These are phyloP conservation scores for Campylomormyrus numenius DNA, from an alignment of 2,113 vertebrate species.

Conservation along the genomic window DNA sequence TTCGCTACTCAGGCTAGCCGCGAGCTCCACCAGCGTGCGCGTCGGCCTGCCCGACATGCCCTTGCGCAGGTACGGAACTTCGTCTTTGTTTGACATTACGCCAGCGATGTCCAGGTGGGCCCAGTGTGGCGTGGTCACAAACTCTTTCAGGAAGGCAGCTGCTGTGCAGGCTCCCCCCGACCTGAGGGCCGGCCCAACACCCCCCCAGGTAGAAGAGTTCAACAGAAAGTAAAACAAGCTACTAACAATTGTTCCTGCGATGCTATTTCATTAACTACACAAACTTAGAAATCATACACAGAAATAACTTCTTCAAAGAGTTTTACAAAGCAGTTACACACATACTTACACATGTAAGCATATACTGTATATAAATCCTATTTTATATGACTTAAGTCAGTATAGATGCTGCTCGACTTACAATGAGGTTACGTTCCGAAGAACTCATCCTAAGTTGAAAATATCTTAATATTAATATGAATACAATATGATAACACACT, in stretches of 20 bases:
- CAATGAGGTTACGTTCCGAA: not conserved
- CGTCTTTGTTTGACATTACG: conserved; percentile 93
- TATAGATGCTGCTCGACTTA: not conserved
- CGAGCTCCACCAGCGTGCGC: conserved; percentile 80
- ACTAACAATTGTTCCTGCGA: not conserved
- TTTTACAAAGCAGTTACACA: not conserved
- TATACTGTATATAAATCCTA: not conserved
- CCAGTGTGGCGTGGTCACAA: conserved; percentile 82
- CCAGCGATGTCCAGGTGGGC: conserved; percentile 95
- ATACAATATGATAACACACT: not conserved
- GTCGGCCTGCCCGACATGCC: conserved; percentile 95
- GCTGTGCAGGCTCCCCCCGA: conserved; percentile 91
- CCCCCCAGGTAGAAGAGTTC: not conserved
- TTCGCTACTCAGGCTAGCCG: conserved; percentile 59
- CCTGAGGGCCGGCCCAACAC: conserved; percentile 47
- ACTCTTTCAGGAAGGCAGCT: conserved; percentile 87
- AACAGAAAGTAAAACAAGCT: not conserved
- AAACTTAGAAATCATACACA: not conserved
- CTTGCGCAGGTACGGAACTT: conserved; percentile 83
- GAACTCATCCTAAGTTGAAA: not conserved
- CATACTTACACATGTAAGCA: not conserved
- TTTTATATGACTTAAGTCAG: not conserved
- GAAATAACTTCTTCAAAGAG: not conserved
- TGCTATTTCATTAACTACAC: not conserved
- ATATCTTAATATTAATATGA: not conserved